These are phyloP conservation scores for Microctonus hyperodae DNA, from an alignment of 2,888 invertebrate genomes.

Conservation along the genomic window DNA sequence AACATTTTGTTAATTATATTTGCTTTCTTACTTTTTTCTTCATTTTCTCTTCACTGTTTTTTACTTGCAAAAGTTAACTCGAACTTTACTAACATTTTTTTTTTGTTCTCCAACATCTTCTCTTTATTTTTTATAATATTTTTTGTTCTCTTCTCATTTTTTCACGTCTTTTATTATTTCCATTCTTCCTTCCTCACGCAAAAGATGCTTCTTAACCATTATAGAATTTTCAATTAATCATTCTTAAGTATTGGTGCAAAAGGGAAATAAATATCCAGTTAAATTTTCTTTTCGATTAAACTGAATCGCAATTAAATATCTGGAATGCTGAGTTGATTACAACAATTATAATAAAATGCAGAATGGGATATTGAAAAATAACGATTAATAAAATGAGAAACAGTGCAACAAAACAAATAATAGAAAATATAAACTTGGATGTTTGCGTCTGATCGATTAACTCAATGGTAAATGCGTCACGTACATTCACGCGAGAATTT, in stretches of 20 bases:
- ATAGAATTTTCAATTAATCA: slow-evolving; percentile 19
- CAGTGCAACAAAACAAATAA: background rate
- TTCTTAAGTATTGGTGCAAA: background rate
- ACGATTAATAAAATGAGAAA: background rate
- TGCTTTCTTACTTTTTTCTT: background rate
- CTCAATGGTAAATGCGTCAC: background rate
- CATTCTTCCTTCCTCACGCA: background rate
- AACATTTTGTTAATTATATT: background rate
- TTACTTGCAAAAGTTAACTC: background rate
- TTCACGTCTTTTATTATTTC: background rate
- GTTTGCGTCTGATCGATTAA: slow-evolving; percentile 5
- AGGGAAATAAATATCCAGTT: background rate
- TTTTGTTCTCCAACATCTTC: background rate
- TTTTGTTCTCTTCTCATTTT: background rate
- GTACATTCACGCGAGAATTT: background rate
- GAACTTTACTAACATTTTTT: background rate
- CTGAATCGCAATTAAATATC: slow-evolving; percentile 22
- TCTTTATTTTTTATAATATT: background rate
- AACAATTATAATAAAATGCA: slow-evolving; percentile 20
- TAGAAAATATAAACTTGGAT: background rate
- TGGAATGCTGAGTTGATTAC: slow-evolving; percentile 25
- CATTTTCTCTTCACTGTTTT: background rate
- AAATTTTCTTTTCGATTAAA: slow-evolving; percentile 25
- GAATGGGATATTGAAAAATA: background rate
- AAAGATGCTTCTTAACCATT: slow-evolving; percentile 10